Conservation (phyloP, 2,888 invertebrate species). For the Bedellia somnulentella region DNA sequence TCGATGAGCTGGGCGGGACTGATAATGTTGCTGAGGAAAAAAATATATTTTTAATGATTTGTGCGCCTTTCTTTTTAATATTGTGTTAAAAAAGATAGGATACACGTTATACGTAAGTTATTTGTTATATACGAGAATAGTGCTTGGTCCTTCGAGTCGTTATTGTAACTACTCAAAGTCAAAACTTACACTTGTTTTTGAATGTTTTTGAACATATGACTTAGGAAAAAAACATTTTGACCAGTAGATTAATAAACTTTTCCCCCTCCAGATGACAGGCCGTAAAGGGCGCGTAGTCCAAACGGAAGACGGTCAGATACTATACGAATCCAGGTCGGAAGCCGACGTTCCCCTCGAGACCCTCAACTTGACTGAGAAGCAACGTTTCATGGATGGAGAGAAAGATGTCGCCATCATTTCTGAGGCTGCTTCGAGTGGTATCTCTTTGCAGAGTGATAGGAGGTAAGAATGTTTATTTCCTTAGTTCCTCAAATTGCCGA, state of each 20-base stretch:
- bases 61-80: too few relatives aligned
- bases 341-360: constrained; percentile 95
- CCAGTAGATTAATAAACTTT: too few relatives aligned
- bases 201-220: too few relatives aligned
- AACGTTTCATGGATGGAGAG: constrained; percentile 96
- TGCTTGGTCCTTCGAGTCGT: too few relatives aligned
- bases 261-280: constrained; percentile 89
- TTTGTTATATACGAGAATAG: too few relatives aligned
- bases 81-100: too few relatives aligned
- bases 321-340: constrained; percentile 93
- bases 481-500: background rate
- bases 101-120: too few relatives aligned
- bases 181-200: too few relatives aligned
- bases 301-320: constrained; percentile 88
- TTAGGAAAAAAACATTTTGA: too few relatives aligned
- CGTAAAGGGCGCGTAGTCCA: constrained; percentile 91
- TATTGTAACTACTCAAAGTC: too few relatives aligned
- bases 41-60: background rate
- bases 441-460: constrained; percentile 94
- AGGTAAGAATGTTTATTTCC: constrained; percentile 23
- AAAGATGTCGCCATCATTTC: constrained; percentile 99
- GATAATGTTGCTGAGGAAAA: constrained; percentile 91
- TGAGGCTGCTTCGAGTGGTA: constrained; percentile 98
- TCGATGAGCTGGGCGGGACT: constrained; percentile 96
- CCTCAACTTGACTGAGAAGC: constrained; percentile 90